A percentile compares a stretch with the other conserved stretches of the same genome.
Conservation (phyloP, 2,113 vertebrate species). For the Carettochelys insculpta region DNA sequence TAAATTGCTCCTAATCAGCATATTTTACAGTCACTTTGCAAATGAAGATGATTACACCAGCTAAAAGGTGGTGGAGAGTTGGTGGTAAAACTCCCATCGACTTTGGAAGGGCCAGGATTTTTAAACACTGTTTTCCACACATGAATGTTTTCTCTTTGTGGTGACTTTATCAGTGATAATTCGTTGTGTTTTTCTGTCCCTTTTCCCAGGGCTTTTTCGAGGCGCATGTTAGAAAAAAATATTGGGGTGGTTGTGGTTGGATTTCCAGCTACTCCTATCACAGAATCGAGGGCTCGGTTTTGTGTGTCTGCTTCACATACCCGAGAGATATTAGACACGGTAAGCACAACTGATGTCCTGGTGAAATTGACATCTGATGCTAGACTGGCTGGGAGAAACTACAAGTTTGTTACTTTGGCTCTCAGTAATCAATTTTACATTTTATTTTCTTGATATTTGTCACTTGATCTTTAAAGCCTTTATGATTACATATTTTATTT, state of each 20-base stretch:
- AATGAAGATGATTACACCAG: not conserved
- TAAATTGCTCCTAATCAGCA: accelerated
- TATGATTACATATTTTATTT: slow-evolving; percentile 13
- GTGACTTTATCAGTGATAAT: not conserved
- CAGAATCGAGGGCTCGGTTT: slow-evolving; percentile 91
- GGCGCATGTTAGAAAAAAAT: slow-evolving; percentile 85
- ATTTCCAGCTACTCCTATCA: slow-evolving; percentile 90
- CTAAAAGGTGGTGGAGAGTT: not conserved
- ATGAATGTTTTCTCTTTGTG: slow-evolving; percentile 31
- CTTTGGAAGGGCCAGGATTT: not conserved
- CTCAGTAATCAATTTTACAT: slow-evolving; percentile 9
- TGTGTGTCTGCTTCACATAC: slow-evolving; percentile 91
- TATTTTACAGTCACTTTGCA: not conserved
- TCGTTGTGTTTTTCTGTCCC: not conserved
- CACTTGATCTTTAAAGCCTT: slow-evolving; percentile 11
- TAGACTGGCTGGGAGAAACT: not conserved
- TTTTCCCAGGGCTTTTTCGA: slow-evolving; percentile 85
- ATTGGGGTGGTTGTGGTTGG: slow-evolving; percentile 93
- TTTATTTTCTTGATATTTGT: slow-evolving; percentile 25
- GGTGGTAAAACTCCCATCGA: not conserved
- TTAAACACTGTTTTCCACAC: not conserved
- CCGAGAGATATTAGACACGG: slow-evolving; percentile 86
- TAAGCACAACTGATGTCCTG: slow-evolving; percentile 68
- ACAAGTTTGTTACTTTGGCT: not conserved
- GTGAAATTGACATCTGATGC: slow-evolving; percentile 53